Evolutionary conservation across 2,888 invertebrate genomes (phyloP).

Genomic region (Leptopterna dolabrata): DNA sequence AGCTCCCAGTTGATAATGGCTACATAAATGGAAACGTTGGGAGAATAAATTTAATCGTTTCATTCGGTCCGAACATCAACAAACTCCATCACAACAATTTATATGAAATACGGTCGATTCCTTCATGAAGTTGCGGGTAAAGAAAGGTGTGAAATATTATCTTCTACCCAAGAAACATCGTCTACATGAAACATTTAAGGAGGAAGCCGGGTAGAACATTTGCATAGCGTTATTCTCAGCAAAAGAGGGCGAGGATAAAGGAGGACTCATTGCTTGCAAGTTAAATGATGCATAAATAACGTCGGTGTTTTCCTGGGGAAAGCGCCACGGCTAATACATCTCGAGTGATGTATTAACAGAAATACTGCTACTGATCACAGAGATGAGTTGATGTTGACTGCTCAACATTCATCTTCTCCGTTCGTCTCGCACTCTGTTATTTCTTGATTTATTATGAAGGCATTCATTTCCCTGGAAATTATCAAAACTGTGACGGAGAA

Average conservation of each 20-base stretch:
- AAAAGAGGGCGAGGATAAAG: neutral
- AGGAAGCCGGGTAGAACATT: neutral
- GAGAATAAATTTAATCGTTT: no score
- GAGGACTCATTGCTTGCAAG: slow-evolving; percentile 32
- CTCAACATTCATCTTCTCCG: neutral
- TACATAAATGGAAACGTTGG: no score
- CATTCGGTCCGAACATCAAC: no score
- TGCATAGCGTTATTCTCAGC: neutral
- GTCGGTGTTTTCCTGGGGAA: neutral
- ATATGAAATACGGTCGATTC: no score
- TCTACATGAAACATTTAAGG: neutral
- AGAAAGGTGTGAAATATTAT: neutral
- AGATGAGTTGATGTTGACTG: neutral
- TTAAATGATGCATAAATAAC: slow-evolving; percentile 38
- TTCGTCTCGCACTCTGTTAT: neutral
- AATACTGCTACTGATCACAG: neutral
- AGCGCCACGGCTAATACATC: neutral
- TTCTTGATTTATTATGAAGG: neutral
- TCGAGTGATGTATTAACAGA: neutral
- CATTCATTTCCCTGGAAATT: neutral
- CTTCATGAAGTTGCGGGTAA: neutral
- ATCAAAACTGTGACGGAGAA: neutral
- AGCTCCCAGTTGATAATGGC: no score
- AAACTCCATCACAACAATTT: no score
- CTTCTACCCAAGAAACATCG: neutral